These are phyloP conservation scores for Tympanuchus pallidicinctus DNA, from an alignment of 2,113 vertebrate species.

Conservation along the genomic window DNA sequence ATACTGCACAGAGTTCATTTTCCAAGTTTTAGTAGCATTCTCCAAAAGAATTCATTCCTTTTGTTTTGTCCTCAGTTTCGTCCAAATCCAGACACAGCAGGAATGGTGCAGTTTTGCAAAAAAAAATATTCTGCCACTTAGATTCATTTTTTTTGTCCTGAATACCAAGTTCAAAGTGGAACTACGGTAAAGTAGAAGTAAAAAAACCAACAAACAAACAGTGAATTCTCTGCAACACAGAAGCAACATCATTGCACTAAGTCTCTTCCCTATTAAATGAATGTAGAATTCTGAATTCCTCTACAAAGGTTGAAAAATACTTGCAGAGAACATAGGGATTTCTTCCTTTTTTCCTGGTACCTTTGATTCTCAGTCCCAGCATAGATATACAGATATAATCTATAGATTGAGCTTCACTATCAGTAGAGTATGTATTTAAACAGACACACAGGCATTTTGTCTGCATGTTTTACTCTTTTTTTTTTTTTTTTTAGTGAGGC, in stretches of 20 bases:
- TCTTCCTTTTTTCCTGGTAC: not conserved
- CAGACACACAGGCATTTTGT: not conserved
- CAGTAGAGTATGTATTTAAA: not conserved
- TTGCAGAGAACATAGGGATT: not conserved
- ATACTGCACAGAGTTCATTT: slow-evolving; percentile 8
- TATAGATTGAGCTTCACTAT: not conserved
- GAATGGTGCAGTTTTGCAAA: not conserved
- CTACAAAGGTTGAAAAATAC: not conserved
- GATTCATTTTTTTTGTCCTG: not conserved
- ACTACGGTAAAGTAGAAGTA: not conserved
- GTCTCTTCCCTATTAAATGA: not conserved
- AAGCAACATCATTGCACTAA: not conserved
- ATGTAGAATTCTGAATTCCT: not conserved
- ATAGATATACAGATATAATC: not conserved
- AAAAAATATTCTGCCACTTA: slow-evolving; percentile 12
- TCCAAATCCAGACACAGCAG: slow-evolving; percentile 11
- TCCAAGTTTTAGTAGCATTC: slow-evolving; percentile 27
- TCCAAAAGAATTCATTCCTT: slow-evolving; percentile 46
- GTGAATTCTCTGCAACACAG: not conserved
- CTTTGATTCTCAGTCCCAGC: not conserved
- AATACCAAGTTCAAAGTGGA: slow-evolving; percentile 29
- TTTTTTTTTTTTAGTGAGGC: not conserved
- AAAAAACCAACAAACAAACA: not conserved
- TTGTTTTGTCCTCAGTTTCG: slow-evolving; percentile 17
- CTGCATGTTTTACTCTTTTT: not conserved